Evolutionary conservation across 2,888 invertebrate species (phyloP), one percentile per base, ranked within the genome.

Genomic region (Mesorhabditis sp.): DNA sequence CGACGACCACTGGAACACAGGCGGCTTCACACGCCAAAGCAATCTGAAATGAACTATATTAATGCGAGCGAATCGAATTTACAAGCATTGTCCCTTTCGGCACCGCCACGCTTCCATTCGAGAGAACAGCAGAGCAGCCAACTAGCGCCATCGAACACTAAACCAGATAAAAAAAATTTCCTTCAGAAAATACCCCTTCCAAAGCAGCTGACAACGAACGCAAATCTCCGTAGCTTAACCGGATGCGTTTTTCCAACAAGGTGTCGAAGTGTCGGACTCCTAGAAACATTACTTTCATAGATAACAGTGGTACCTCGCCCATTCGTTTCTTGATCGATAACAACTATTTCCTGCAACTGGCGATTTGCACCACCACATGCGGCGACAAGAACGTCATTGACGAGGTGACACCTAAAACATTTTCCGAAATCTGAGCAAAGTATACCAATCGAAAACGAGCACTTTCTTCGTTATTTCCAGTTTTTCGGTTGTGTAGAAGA

Each of bases 1-100:
- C 95, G 15, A 96, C 93, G 10, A 96, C 89, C 65, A 95, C 93
- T 28, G 96, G 95, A 78, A 94, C 93, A 87, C 94, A 95, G 86
- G 90, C 91, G 3, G 92, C 90, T 84, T 91, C 91, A 62, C 96
- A 95, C 72, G 92, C 90, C 66, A 95, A 88, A 45, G 95, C 94
- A 62, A 94, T 90, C 86, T 92, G 92, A 43, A 94, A 92, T 42
- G 43, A 45, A n/a, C n/a, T 45, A 13, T 50, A 42, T 50, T n/a
- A 10, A 50, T 13, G n/a, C 7, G 58, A n/a, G n/a, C 58, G n/a
- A n/a, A 10, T 13, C 58, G n/a, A 50, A 28, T 28, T 65, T 67
- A 73, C 43, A 64, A 69, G 72, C 7, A 67, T 15, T 5, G 75
- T 69, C 67, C 82, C 82, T 28, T 74, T 76, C 5, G 69, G 69